Base-by-base conservation (phyloP, 2,113 vertebrate genomes). In the Nymphicus hollandicus region DNA sequence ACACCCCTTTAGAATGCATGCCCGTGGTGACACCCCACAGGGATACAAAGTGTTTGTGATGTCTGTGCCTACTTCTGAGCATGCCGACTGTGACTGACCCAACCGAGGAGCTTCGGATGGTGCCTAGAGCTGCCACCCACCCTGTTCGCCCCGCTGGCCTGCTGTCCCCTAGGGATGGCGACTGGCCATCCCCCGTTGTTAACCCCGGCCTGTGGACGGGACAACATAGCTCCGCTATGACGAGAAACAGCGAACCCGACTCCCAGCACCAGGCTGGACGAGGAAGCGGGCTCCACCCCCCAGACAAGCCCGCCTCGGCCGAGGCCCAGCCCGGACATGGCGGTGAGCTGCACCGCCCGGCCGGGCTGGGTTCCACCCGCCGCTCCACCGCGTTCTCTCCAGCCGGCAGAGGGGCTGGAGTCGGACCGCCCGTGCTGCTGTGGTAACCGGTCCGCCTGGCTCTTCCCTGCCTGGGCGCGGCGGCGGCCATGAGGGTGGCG, bases 71-170 rank as follows among this genome's bases (percentile, higher is more conserved):
- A 3, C 35, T n/a, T 3, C 68, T 1, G 8, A 17, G 13, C 0
- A 4, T 1, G 8, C 33, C 16, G 10, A 1, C 0, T 4, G 49
- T 1, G 56, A 24, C 13, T 2, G n/a, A 6, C 24, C 6, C 22
- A 1, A 13, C 33, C 1, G 8, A 49, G 33, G 1, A 15, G 49
- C 61, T 13, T 5, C 2, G 8, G 8, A 1, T 1, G 19, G 1
- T 1, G 6, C 18, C 37, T 2, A 0, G 4, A 12, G 49, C 64
- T 13, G 47, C 6, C 19, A 17, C 39, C 8, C 39, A 3, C 10
- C 5, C 29, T 1, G 15, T 23, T 61, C 25, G 18, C n/a, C 8
- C 8, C 2, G 39, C 3, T 1, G 12, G 11, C 46, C 81, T 1
- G 44, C 49, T 10, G 60, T 13, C 16, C 65, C 17, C 28, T 9